Conservation (phyloP, 2,888 invertebrate species). For the Caenorhabditis doughertyi region DNA sequence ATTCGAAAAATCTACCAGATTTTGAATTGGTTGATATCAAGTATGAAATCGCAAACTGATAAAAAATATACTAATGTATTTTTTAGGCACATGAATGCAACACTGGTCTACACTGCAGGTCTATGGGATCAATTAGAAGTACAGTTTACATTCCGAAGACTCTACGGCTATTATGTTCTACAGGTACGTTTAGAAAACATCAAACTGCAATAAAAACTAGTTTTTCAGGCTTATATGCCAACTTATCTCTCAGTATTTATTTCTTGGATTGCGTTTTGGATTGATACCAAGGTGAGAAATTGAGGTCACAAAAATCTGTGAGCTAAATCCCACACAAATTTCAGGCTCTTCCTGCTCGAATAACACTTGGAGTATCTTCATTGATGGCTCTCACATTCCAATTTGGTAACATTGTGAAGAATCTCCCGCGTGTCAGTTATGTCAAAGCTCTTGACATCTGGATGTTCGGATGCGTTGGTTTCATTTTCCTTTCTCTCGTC, state of each 20-base stretch:
- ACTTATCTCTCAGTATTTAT: slow-evolving; percentile 83
- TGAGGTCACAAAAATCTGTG: no score
- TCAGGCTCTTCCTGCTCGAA: slow-evolving; percentile 81
- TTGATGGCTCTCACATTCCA: slow-evolving; percentile 82
- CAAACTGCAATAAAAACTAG: neutral
- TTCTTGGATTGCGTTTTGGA: slow-evolving; percentile 83
- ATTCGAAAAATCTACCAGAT: slow-evolving; percentile 81
- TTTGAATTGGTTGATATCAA: slow-evolving; percentile 79
- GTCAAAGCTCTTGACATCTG: slow-evolving; percentile 82
- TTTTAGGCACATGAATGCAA: slow-evolving; percentile 75
- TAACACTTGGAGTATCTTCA: slow-evolving; percentile 81
- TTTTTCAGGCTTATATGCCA: slow-evolving; percentile 81
- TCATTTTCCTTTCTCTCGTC: slow-evolving; percentile 81
- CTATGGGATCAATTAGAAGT: slow-evolving; percentile 83
- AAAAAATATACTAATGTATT: neutral
- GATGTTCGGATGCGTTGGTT: slow-evolving; percentile 83
- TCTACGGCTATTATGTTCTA: slow-evolving; percentile 82
- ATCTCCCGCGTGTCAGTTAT: slow-evolving; percentile 81
- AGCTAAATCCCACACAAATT: no score
- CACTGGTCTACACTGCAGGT: slow-evolving; percentile 82
- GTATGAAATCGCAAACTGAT: no score
- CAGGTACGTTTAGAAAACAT: slow-evolving; percentile 69
- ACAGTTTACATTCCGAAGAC: slow-evolving; percentile 79
- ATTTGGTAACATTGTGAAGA: slow-evolving; percentile 82
- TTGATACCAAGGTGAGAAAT: slow-evolving; percentile 79